These are phyloP conservation scores for Machimus rusticus DNA, from an alignment of 2,888 invertebrate genomes.

Conservation along the genomic window DNA sequence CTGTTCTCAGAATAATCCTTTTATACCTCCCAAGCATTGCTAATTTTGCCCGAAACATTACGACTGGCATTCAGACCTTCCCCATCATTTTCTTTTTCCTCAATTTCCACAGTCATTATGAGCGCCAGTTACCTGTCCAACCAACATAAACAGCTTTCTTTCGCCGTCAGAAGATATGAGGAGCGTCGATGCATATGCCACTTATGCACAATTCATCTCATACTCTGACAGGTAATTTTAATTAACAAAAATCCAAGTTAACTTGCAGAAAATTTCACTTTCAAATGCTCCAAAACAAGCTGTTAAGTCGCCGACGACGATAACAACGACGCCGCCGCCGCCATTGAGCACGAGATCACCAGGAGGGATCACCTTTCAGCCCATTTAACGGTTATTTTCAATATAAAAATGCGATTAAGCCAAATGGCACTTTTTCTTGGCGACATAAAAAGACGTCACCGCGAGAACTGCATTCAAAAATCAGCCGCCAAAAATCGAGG, in stretches of 20 bases:
- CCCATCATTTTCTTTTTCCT: background rate
- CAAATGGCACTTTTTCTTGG: background rate
- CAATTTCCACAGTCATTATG: background rate
- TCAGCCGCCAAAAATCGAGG: background rate
- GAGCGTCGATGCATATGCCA: background rate
- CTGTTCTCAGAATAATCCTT: background rate
- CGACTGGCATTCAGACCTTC: background rate
- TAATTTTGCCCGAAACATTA: background rate
- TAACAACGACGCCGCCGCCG: background rate
- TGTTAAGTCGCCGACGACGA: background rate
- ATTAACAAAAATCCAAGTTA: background rate
- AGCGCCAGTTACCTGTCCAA: background rate
- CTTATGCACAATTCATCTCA: background rate
- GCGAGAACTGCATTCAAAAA: background rate
- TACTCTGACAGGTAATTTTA: background rate
- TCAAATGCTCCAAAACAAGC: constrained; percentile 1
- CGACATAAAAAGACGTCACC: background rate
- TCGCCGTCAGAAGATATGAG: background rate
- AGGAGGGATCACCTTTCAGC: constrained; percentile 21
- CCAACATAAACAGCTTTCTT: background rate
- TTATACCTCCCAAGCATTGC: background rate
- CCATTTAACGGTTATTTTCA: constrained; percentile 40
- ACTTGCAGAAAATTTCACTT: constrained; percentile 25
- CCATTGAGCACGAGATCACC: background rate
- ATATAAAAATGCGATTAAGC: constrained; percentile 1